phyloP scores from a whole-genome alignment of 1,140 invertebrate genomes.

The Sycophaga agraensis region DNA sequence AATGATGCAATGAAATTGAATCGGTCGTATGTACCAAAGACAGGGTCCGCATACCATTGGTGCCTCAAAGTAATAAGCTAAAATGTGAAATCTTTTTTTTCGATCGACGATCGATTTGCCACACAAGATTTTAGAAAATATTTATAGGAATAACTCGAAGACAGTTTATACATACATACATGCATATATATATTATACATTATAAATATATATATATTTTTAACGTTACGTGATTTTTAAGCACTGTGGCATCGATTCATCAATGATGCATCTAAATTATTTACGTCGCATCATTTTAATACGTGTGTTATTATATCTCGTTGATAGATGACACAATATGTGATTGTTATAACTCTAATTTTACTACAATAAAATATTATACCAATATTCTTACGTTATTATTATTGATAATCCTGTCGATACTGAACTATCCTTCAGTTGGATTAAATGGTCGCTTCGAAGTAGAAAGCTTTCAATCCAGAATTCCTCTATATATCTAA shows the following conservation, averaged over 20 bases:
- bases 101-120: conserved; percentile 44
- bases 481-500: too few relatives aligned
- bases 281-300: conserved; percentile 57
- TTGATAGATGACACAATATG: conserved; percentile 58
- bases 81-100: conserved; percentile 48
- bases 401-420: conserved; percentile 8
- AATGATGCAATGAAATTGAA: conserved; percentile 48
- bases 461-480: too few relatives aligned
- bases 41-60: conserved; percentile 61
- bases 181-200: conserved; percentile 50
- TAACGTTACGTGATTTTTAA: conserved; percentile 59
- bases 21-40: conserved; percentile 60
- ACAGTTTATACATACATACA: conserved; percentile 56
- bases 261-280: conserved; percentile 58
- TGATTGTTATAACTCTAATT: conserved; percentile 61
- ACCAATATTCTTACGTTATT: conserved; percentile 34
- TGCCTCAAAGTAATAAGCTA: conserved; percentile 55
- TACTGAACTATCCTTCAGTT: too few relatives aligned
- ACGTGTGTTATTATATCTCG: conserved; percentile 57
- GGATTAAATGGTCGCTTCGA: too few relatives aligned
- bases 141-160: conserved; percentile 53
- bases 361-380: conserved; percentile 58
- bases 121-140: conserved; percentile 56
- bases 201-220: conserved; percentile 47
- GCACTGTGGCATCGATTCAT: conserved; percentile 51